phyloP scores from a whole-genome alignment of 2,113 vertebrate species.

The Tricholaema leucomelas region DNA sequence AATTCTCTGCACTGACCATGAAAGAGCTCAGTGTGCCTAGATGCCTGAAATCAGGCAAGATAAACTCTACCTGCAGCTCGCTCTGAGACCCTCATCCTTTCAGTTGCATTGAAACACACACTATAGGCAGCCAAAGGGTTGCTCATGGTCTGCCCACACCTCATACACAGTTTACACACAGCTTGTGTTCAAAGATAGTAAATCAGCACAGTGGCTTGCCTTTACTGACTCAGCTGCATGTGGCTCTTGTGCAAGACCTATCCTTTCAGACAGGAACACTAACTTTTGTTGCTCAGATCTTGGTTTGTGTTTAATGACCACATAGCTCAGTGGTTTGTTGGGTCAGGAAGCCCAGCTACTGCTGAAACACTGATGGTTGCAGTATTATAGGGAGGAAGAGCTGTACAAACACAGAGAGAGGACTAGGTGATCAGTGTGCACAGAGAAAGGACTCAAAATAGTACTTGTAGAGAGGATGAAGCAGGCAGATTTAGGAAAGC shows the following conservation, averaged over 20 bases:
- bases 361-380: neutral
- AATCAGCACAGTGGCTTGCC: neutral
- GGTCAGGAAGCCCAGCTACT: neutral
- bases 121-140: neutral
- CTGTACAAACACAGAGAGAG: neutral
- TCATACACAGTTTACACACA: neutral
- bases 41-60: neutral
- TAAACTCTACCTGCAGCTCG: neutral
- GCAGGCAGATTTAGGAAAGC: neutral
- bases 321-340: fast-evolving
- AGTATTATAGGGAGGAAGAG: neutral
- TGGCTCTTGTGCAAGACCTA: neutral
- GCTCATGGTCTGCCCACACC: neutral
- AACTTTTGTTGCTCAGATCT: neutral
- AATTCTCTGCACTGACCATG: neutral
- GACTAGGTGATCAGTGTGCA: neutral
- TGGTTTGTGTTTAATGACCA: neutral
- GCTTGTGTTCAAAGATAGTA: neutral
- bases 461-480: neutral
- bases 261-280: neutral
- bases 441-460: neutral
- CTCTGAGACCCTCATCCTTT: neutral
- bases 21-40: neutral
- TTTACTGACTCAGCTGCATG: neutral
- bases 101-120: neutral